These are phyloP conservation scores for Lepidochitona cinerea DNA, from an alignment of 2,888 invertebrate species.

Conservation along the genomic window DNA sequence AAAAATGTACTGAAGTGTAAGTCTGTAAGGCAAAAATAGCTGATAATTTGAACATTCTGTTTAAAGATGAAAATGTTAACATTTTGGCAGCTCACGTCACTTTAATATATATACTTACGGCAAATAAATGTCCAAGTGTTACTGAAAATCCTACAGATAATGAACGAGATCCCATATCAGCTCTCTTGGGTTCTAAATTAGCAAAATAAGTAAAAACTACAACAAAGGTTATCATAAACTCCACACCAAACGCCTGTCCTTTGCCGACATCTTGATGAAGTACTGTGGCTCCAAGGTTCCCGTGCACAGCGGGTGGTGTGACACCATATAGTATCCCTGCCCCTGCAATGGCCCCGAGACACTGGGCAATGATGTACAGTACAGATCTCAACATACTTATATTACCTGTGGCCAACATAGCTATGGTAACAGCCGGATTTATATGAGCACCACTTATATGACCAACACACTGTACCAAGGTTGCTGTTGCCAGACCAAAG, in stretches of 20 bases:
- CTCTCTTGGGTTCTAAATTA: slow-evolving; percentile 84
- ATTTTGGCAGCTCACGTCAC: too few species aligned
- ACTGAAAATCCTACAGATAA: slow-evolving; percentile 90
- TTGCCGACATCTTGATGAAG: slow-evolving; percentile 77
- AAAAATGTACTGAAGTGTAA: too few species aligned
- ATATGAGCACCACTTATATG: slow-evolving; percentile 69
- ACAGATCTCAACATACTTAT: slow-evolving; percentile 82
- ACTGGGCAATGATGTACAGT: slow-evolving; percentile 86
- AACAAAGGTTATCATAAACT: slow-evolving; percentile 89
- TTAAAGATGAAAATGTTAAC: too few species aligned
- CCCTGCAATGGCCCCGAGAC: slow-evolving; percentile 81
- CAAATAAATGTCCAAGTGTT: slow-evolving; percentile 86
- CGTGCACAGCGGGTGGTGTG: slow-evolving; percentile 70
- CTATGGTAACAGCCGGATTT: slow-evolving; percentile 70
- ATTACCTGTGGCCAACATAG: slow-evolving; percentile 84
- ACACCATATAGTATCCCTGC: slow-evolving; percentile 64
- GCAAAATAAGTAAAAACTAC: slow-evolving; percentile 88
- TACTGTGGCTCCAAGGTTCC: slow-evolving; percentile 80
- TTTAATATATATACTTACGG: slow-evolving; percentile 79
- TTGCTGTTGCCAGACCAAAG: slow-evolving; percentile 67
- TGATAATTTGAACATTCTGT: too few species aligned
- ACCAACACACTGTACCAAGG: slow-evolving; percentile 67
- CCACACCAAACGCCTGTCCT: slow-evolving; percentile 86
- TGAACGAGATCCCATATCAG: slow-evolving; percentile 86
- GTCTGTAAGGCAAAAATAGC: too few species aligned